Conservation (phyloP, 1,140 invertebrate species). For the Pogonomyrmex barbatus region DNA sequence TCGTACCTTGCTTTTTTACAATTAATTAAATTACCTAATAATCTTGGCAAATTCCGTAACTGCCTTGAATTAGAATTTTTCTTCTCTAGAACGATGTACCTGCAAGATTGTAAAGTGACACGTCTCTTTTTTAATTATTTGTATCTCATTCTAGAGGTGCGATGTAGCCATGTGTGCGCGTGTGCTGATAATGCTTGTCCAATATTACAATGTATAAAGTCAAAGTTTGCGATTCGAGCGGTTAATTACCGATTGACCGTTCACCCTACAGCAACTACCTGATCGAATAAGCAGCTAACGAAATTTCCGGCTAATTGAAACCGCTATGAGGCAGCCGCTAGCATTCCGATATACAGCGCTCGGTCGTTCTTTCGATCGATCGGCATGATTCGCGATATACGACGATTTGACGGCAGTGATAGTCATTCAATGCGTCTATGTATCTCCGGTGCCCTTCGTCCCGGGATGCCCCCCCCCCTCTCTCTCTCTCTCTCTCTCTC, state of each 20-base stretch:
- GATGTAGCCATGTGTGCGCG: not conserved
- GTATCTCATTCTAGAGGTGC: not conserved
- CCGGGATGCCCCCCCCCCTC: conserved; percentile 53
- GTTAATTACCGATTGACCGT: conserved; percentile 64
- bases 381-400: conserved; percentile 68
- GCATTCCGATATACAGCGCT: conserved; percentile 56
- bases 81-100: not conserved
- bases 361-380: conserved; percentile 71
- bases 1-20: conserved; percentile 3
- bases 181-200: conserved; percentile 41
- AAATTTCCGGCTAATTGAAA: conserved; percentile 63
- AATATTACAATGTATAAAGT: conserved; percentile 60
- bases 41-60: not conserved
- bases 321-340: conserved; percentile 60
- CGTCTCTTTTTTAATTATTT: not conserved
- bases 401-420: conserved; percentile 69
- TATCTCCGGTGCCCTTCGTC: conserved; percentile 51
- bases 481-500: conserved; percentile 41
- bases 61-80: not conserved
- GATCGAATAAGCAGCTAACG: conserved; percentile 63
- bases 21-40: conserved; percentile 9
- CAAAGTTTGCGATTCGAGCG: conserved; percentile 60
- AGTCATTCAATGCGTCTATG: conserved; percentile 62
- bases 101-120: no score
- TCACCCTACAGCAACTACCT: conserved; percentile 62